Evolutionary conservation across 2,888 invertebrate species (phyloP).

Genomic region (Drosophila borealis): DNA sequence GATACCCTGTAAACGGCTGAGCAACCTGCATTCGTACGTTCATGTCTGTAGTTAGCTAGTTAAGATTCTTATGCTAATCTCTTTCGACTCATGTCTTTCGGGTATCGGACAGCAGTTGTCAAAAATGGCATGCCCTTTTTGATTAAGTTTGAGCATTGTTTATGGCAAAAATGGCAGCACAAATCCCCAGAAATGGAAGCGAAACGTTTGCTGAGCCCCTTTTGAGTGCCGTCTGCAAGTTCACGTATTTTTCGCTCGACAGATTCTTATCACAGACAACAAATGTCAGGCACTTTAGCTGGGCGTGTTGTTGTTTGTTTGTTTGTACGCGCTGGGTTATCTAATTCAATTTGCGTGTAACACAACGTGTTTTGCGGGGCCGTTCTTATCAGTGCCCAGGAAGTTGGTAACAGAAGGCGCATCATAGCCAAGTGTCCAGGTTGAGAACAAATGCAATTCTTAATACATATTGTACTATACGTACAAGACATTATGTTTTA

Average conservation of each 20-base stretch:
- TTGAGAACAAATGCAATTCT: slow-evolving; percentile 32
- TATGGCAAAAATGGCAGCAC: not conserved
- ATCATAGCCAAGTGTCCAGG: not conserved
- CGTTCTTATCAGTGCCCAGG: slow-evolving; percentile 53
- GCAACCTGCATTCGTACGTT: too few relatives aligned
- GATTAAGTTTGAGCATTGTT: too few relatives aligned
- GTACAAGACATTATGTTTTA: slow-evolving; percentile 63
- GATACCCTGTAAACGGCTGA: not conserved
- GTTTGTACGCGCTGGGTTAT: slow-evolving; percentile 52
- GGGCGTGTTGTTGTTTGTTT: slow-evolving; percentile 11
- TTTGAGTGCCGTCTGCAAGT: slow-evolving; percentile 57
- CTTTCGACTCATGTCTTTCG: too few relatives aligned
- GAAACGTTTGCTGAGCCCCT: not conserved
- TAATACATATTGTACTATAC: slow-evolving; percentile 29
- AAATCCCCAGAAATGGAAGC: not conserved
- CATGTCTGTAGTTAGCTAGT: too few relatives aligned
- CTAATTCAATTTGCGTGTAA: slow-evolving; percentile 72
- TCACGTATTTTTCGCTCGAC: slow-evolving; percentile 39
- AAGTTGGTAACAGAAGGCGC: slow-evolving; percentile 22
- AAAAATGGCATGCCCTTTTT: not conserved
- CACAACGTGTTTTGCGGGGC: slow-evolving; percentile 22
- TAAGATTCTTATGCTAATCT: too few relatives aligned
- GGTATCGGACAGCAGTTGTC: not conserved
- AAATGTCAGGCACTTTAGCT: slow-evolving; percentile 48
- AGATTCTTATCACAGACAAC: slow-evolving; percentile 61